phyloP scores from a whole-genome alignment of 2,113 vertebrate species.

The Isichthys henryi region DNA sequence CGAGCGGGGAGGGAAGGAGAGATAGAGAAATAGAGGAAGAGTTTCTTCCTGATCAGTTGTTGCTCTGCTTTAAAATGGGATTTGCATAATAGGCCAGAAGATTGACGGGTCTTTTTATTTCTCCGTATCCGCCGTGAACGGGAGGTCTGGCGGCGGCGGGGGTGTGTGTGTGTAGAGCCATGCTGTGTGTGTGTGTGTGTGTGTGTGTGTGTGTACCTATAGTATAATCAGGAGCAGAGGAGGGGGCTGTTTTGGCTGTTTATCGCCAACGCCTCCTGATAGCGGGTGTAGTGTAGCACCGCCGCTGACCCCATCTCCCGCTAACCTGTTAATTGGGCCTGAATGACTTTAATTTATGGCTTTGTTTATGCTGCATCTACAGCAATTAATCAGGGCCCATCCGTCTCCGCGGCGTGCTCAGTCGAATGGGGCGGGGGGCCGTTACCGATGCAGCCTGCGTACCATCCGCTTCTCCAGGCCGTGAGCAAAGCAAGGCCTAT shows the following conservation, averaged over 20 bases:
- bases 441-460: neutral
- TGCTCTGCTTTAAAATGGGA: slow-evolving; percentile 61
- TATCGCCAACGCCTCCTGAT: neutral
- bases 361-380: slow-evolving; percentile 16
- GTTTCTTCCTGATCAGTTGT: slow-evolving; percentile 50
- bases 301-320: slow-evolving; percentile 1
- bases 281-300: neutral
- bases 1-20: slow-evolving; percentile 13
- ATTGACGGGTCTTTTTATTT: slow-evolving; percentile 38
- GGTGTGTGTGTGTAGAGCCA: slow-evolving; percentile 15
- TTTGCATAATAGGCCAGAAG: slow-evolving; percentile 57
- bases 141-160: neutral
- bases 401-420: neutral
- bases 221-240: neutral
- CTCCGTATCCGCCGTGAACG: neutral
- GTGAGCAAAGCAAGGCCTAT: neutral
- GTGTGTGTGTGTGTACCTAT: slow-evolving; percentile 12
- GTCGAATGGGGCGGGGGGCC: neutral
- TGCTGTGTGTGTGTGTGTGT: slow-evolving; percentile 8
- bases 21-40: slow-evolving; percentile 33
- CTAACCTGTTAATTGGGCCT: slow-evolving; percentile 13
- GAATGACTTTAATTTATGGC: slow-evolving; percentile 20
- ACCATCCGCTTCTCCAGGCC: neutral
- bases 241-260: slow-evolving; percentile 1
- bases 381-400: slow-evolving; percentile 1